Base-by-base conservation (phyloP, 1,140 invertebrate genomes). In the Tetramorium parvispinum region DNA sequence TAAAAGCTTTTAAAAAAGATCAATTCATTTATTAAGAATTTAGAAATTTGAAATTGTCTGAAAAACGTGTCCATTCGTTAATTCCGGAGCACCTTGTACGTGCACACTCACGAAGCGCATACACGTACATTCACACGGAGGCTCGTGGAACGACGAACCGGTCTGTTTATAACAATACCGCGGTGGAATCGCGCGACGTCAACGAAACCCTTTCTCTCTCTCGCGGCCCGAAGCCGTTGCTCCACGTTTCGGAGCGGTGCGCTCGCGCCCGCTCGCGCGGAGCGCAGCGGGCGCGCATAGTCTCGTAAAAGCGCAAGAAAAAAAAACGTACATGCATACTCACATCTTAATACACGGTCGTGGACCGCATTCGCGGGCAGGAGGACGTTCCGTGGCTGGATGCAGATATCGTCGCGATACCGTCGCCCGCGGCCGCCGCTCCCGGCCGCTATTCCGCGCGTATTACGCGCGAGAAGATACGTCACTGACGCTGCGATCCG, bases 291-390 rank as follows among this genome's bases (percentile, higher is more conserved):
- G n/a, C n/a, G 32, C 32, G 32, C 32, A 3, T 32, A 32, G 32
- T 32, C 32, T 4, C 3, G 32, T 3, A 4, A 4, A 32, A 32
- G 32, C 32, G 32, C 32, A 32, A 32, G 4, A 32, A 27, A 32
- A 32, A 32, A 27, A 32, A 32, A 32, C 32, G 32, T 32, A 32
- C 32, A 32, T 32, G 24, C 59, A 46, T 88, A 91, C 91, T 92
- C 61, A 92, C 91, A 92, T 92, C 76, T 92, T 92, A 92, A 91
- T 71, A 88, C 75, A 70, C 87, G 68, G 55, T 59, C 66, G 73
- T 66, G 86, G 78, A 76, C 89, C 79, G 87, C 91, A 92, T 92
- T 91, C 91, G 88, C 79, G 66, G 61, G 85, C 88, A 68, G 86
- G 55, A 71, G 66, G 55, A 89, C 85, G 86, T 21, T 88, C 55